Conservation (phyloP, 2,797 vertebrate genomes). For the Alauda arvensis region DNA sequence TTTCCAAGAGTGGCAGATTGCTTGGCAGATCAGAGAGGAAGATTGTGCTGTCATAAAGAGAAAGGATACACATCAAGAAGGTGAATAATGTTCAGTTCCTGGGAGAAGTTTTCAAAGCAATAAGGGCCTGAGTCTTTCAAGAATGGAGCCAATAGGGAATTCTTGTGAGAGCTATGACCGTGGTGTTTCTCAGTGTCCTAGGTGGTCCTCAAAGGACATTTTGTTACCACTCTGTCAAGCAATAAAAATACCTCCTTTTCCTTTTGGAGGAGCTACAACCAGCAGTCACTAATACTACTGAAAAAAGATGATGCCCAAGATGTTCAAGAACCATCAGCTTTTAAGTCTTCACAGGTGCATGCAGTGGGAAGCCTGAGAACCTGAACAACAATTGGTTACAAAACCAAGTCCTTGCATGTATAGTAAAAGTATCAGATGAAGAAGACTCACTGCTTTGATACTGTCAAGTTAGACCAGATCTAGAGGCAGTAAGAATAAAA, state of each 20-base stretch:
- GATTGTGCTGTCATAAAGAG: background rate
- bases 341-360: background rate
- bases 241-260: background rate
- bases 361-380: background rate
- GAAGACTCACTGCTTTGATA: background rate
- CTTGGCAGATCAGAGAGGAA: background rate
- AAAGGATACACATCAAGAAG: background rate
- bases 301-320: background rate
- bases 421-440: background rate
- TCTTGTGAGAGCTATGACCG: background rate
- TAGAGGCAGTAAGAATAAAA: background rate
- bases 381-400: background rate
- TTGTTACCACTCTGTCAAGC: background rate
- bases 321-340: background rate
- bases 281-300: background rate
- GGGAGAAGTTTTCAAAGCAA: background rate
- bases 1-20: background rate
- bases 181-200: background rate
- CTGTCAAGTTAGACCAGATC: background rate
- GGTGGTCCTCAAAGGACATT: background rate
- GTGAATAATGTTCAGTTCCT: background rate
- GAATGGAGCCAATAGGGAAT: background rate
- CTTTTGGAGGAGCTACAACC: background rate
- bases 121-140: background rate
- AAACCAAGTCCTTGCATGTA: background rate